Base-by-base conservation (phyloP, 2,888 invertebrate species). In the Emmelina monodactyla region DNA sequence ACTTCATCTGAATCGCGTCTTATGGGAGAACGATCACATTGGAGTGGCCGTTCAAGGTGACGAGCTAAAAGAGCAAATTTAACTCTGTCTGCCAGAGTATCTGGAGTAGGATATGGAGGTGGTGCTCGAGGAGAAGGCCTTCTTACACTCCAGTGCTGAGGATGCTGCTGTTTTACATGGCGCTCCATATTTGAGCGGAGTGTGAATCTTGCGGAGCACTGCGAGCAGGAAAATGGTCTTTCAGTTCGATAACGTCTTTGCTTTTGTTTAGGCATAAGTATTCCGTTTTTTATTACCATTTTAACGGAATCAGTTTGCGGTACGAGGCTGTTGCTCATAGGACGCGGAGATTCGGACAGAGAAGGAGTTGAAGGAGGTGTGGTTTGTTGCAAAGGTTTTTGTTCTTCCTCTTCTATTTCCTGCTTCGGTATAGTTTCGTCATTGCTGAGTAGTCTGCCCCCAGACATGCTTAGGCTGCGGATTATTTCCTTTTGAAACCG, bases 111-210 rank as follows among this genome's bases (percentile, higher is more conserved):
- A 42, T 63, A 78, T 7, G 70, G 79, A 2, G 72, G 70, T 11
- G 60, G 78, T 1, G 79, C 76, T 39, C 81, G 60, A 0, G 76
- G 67, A 0, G 75, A 54, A 9, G 81, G 78, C 49, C 92, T 88
- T 28, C 91, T 79, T 43, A 92, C 89, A 34, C 90, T 90, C 89
- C 94, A 94, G 55, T 86, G 89, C 42, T 92, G 91, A 0, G 94
- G 94, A 73, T 96, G 96, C 50, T 95, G 94, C 51, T 94, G 94
- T 58, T 95, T 95, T 2, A 95, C 91, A 51, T 96, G 96, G 0
- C 94, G 83, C 62, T 95, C 95, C 93, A 95, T 95, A 52, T 96
- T 95, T 7, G 94, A 94, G n/a, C 93, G 83, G 9, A 95, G 72
- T 1, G 95, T 95, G 55, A 96, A 96, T 34, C 92, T 82, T 0